phyloP scores from a whole-genome alignment of 37 sponge, comb jelly and placozoan genomes.

The Oopsacas minuta region DNA sequence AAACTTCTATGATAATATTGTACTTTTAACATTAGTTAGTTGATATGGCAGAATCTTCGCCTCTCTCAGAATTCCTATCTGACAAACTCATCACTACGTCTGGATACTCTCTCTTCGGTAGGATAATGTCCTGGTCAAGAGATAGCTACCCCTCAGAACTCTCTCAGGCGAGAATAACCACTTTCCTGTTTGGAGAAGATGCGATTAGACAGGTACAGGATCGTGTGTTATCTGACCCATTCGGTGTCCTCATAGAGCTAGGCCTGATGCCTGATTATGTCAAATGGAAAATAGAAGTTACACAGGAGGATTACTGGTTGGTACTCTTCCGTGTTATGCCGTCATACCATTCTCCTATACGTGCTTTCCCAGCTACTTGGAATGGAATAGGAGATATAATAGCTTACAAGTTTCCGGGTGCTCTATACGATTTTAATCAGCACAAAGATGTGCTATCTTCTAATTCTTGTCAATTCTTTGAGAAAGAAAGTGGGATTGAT shows the following conservation, averaged over 20 bases:
- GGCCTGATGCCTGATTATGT: constrained; percentile 31
- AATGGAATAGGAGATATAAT: constrained; percentile 28
- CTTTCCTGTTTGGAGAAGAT: constrained; percentile 42
- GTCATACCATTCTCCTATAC: neutral
- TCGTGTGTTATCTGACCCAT: neutral
- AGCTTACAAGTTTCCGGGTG: constrained; percentile 21
- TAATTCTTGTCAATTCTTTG: constrained; percentile 15
- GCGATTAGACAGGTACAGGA: neutral
- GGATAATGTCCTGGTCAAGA: neutral
- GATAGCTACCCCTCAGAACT: neutral
- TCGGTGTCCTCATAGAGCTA: constrained; percentile 22
- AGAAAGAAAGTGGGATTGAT: constrained; percentile 31
- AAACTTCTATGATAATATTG: too few relatives aligned
- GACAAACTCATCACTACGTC: neutral
- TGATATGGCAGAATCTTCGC: neutral
- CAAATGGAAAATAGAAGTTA: constrained; percentile 26
- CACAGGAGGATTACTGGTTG: constrained; percentile 30
- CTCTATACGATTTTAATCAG: neutral
- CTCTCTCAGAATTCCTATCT: neutral
- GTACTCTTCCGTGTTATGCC: constrained; percentile 24
- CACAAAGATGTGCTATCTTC: constrained; percentile 13
- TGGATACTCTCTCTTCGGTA: neutral
- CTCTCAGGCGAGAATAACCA: constrained; percentile 27
- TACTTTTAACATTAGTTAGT: too few relatives aligned
- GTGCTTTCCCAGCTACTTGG: constrained; percentile 39